A percentile compares a stretch with the other conserved stretches of the same genome.
phyloP scores from a whole-genome alignment of 2,113 vertebrate genomes.

The Perccottus glenii region DNA sequence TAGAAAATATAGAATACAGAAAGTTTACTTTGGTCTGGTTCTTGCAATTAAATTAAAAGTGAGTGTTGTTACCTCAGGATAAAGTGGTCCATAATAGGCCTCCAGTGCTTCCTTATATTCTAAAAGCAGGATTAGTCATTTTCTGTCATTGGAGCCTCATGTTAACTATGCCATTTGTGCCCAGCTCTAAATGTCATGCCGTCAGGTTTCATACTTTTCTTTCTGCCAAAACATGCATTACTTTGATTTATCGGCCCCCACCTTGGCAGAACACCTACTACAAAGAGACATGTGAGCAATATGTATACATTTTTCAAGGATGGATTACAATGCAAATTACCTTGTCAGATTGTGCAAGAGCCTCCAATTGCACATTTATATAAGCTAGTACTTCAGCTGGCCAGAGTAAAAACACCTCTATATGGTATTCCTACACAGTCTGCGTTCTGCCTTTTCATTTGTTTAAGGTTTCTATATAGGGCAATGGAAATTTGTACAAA shows the following conservation, averaged over 20 bases:
- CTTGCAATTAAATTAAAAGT: no score
- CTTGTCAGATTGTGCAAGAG: slow-evolving; percentile 22
- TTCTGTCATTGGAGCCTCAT: slow-evolving; percentile 15
- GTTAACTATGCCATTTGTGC: slow-evolving; percentile 46
- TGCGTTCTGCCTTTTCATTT: slow-evolving; percentile 33
- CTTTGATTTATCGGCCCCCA: slow-evolving; percentile 43
- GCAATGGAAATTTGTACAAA: slow-evolving; percentile 35
- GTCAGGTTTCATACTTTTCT: slow-evolving; percentile 47
- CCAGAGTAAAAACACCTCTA: slow-evolving; percentile 12
- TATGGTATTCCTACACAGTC: slow-evolving; percentile 21
- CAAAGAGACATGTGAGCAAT: slow-evolving; percentile 40
- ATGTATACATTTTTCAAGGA: slow-evolving; percentile 28
- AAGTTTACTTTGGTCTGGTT: no score
- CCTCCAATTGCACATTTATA: slow-evolving; percentile 28
- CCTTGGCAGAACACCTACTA: slow-evolving; percentile 41
- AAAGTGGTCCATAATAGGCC: slow-evolving; percentile 15
- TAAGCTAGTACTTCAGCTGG: slow-evolving; percentile 4
- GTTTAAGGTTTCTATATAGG: slow-evolving; percentile 51
- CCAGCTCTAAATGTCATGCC: slow-evolving; percentile 41
- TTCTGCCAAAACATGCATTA: slow-evolving; percentile 53
- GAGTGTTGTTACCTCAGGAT: background rate
- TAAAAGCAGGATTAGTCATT: slow-evolving; percentile 46
- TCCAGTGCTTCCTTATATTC: slow-evolving; percentile 6
- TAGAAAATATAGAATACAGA: no score
- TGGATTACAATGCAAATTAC: slow-evolving; percentile 59